A percentile compares a stretch with the other conserved stretches of the same genome.
These are phyloP conservation scores for Perodicticus potto DNA, from an alignment of 2,797 vertebrate species.

Conservation along the genomic window DNA sequence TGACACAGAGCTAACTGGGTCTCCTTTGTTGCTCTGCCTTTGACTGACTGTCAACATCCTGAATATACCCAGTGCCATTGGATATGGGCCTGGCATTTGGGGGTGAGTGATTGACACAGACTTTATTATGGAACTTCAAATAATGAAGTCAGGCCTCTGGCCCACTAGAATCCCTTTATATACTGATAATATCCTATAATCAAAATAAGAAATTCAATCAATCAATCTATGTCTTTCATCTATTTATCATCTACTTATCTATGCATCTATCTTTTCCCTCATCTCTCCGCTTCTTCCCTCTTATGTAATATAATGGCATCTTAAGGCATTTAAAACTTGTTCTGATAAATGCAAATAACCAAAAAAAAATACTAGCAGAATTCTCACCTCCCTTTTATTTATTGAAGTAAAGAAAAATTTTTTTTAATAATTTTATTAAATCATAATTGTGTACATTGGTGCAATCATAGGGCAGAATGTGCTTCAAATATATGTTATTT, in stretches of 20 bases:
- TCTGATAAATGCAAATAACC: background rate
- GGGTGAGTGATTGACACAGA: background rate
- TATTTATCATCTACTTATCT: background rate
- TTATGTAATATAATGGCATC: background rate
- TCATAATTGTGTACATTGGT: no score
- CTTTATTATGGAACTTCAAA: background rate
- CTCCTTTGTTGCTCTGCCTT: conserved; percentile 25
- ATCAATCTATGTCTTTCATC: background rate
- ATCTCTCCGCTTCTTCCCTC: background rate
- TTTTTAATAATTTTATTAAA: conserved; percentile 41
- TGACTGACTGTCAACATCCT: background rate
- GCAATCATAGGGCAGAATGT: no score
- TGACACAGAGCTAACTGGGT: background rate
- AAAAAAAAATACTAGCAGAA: background rate
- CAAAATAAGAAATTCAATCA: conserved; percentile 13
- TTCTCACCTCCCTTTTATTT: background rate
- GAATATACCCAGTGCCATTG: background rate
- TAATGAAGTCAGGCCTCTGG: background rate
- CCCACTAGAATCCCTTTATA: background rate
- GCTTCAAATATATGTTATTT: conserved; percentile 58
- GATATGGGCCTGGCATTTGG: background rate
- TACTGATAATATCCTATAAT: background rate
- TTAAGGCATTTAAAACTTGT: background rate
- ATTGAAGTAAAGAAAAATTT: background rate
- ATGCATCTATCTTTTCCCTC: background rate